Conservation (phyloP, 2,888 invertebrate species). For the Phymatocera aterrima region DNA sequence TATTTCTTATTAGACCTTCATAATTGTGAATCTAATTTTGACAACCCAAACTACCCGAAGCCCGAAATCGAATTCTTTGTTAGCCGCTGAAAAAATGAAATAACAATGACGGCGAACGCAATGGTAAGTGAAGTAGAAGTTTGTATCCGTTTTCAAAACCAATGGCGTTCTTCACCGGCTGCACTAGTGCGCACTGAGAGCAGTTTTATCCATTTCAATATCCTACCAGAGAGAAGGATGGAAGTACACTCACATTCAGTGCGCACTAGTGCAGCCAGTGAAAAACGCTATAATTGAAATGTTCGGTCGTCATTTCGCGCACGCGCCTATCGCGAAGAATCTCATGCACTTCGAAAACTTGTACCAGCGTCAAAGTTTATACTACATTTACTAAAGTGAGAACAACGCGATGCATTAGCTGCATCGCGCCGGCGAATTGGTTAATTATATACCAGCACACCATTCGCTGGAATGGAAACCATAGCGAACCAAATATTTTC, state of each 20-base stretch:
- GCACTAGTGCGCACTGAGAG: too few species aligned
- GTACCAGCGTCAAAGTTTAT: not conserved
- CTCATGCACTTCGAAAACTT: not conserved
- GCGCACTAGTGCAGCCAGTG: too few species aligned
- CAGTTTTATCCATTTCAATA: too few species aligned
- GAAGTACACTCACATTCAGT: too few species aligned
- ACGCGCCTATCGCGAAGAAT: not conserved
- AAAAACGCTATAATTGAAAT: constrained; percentile 4
- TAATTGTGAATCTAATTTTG: too few species aligned
- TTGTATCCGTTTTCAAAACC: not conserved
- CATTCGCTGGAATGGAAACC: not conserved
- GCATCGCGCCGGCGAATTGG: not conserved
- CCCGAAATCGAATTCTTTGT: not conserved
- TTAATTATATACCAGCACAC: not conserved
- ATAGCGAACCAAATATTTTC: not conserved
- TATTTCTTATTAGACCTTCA: not conserved
- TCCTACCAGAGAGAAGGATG: too few species aligned
- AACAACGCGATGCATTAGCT: not conserved
- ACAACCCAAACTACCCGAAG: too few species aligned
- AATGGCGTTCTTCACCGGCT: too few species aligned
- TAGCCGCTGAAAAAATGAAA: not conserved
- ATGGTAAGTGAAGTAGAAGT: not conserved
- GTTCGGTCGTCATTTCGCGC: too few species aligned
- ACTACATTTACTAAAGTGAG: not conserved
- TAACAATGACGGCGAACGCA: not conserved